Percentiles rank a stretch among this genome's conserved stretches.
These are phyloP conservation scores for Drosophila pandora DNA, from an alignment of 1,140 invertebrate species.

Conservation along the genomic window DNA sequence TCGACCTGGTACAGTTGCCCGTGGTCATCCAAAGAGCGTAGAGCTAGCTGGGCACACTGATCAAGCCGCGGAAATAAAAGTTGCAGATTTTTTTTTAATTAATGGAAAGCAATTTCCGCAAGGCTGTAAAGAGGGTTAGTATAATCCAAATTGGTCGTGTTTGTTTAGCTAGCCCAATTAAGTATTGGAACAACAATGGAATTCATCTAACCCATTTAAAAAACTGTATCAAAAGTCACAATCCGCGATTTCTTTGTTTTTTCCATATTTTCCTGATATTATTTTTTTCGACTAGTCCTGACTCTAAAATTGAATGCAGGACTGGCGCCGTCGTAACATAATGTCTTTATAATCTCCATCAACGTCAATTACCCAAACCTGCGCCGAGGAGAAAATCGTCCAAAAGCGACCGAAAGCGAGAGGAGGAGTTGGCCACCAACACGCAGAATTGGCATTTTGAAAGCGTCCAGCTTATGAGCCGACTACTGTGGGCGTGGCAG, in stretches of 20 bases:
- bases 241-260: background rate
- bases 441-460: slow-evolving; percentile 58
- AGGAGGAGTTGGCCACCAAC: slow-evolving; percentile 15
- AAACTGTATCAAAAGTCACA: background rate
- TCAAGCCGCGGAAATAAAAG: too few relatives aligned
- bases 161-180: too few relatives aligned
- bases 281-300: background rate
- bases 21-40: too few relatives aligned
- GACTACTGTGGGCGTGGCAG: background rate
- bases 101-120: too few relatives aligned
- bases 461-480: slow-evolving; percentile 28
- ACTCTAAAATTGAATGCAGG: background rate
- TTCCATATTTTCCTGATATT: background rate
- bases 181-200: too few relatives aligned
- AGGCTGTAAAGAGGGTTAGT: too few relatives aligned
- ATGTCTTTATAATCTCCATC: slow-evolving; percentile 69
- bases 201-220: too few relatives aligned
- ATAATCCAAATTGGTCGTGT: too few relatives aligned
- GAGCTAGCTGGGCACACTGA: too few relatives aligned
- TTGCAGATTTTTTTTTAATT: too few relatives aligned
- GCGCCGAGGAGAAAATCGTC: background rate
- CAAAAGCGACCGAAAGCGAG: too few relatives aligned
- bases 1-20: too few relatives aligned
- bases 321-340: slow-evolving; percentile 11
- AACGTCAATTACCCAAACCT: slow-evolving; percentile 80